These are phyloP conservation scores for Chelonoidis abingdonii DNA, from an alignment of 2,113 vertebrate genomes.

Conservation along the genomic window DNA sequence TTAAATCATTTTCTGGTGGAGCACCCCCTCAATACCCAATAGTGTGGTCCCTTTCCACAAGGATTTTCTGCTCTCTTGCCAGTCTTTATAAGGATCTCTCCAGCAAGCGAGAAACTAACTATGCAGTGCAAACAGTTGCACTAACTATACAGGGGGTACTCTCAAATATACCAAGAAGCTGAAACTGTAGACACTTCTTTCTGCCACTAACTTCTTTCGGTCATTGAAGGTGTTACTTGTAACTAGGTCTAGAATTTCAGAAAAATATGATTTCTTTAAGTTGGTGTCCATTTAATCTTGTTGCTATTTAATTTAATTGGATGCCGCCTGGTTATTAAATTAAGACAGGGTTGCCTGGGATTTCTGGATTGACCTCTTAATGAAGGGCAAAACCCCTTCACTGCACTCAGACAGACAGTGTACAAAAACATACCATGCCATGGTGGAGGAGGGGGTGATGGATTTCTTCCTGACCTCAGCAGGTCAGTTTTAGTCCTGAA, in stretches of 20 bases:
- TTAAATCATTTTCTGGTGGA: not conserved
- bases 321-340: not conserved
- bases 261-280: not conserved
- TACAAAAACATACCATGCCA: not conserved
- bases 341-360: not conserved
- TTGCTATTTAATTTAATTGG: not conserved
- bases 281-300: not conserved
- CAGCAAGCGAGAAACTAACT: not conserved
- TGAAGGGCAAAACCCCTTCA: not conserved
- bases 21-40: not conserved
- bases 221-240: fast-evolving
- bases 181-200: not conserved
- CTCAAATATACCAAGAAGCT: fast-evolving
- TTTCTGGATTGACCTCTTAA: not conserved
- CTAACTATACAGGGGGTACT: not conserved
- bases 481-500: not conserved
- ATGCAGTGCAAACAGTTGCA: not conserved
- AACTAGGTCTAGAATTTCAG: not conserved
- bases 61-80: not conserved
- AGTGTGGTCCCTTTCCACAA: not conserved
- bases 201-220: fast-evolving
- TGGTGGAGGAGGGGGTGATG: not conserved
- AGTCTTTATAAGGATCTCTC: not conserved
- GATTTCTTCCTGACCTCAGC: not conserved
- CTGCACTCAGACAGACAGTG: not conserved